phyloP scores from a whole-genome alignment of 2,113 vertebrate species.

The Nipponia nippon region DNA sequence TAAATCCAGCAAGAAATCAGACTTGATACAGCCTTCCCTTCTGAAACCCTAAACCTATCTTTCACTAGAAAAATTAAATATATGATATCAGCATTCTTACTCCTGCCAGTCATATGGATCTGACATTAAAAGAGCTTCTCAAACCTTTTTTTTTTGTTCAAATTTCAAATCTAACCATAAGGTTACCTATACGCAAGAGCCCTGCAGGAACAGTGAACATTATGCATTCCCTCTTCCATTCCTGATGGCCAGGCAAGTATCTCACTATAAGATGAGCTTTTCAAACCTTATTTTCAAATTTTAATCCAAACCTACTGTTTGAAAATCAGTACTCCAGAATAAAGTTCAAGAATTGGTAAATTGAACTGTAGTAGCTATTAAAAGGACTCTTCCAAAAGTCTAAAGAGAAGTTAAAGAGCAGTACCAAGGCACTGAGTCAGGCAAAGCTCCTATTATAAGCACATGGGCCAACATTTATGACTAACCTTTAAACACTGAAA shows the following conservation, averaged over 20 bases:
- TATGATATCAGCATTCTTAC: not conserved
- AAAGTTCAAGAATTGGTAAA: not conserved
- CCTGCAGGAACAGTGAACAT: not conserved
- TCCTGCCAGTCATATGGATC: not conserved
- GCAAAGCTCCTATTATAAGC: not conserved
- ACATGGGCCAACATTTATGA: not conserved
- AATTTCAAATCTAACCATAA: not conserved
- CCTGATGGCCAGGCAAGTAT: not conserved
- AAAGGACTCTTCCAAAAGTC: not conserved
- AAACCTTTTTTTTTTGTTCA: not conserved
- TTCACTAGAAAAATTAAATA: not conserved
- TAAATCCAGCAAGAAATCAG: not conserved
- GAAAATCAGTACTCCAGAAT: not conserved
- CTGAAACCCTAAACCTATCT: not conserved
- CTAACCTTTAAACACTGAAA: not conserved
- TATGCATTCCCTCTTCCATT: not conserved
- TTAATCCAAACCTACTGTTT: not conserved
- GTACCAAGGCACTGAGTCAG: not conserved
- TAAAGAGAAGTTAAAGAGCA: not conserved
- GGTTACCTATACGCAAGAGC: not conserved
- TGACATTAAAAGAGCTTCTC: not conserved
- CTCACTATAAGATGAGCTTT: not conserved
- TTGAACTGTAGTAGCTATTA: not conserved
- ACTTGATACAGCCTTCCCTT: not conserved
- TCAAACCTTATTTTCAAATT: not conserved